Evolutionary conservation across 2,797 vertebrate species (phyloP).

Genomic region (Odontamblyopus lacepedii): DNA sequence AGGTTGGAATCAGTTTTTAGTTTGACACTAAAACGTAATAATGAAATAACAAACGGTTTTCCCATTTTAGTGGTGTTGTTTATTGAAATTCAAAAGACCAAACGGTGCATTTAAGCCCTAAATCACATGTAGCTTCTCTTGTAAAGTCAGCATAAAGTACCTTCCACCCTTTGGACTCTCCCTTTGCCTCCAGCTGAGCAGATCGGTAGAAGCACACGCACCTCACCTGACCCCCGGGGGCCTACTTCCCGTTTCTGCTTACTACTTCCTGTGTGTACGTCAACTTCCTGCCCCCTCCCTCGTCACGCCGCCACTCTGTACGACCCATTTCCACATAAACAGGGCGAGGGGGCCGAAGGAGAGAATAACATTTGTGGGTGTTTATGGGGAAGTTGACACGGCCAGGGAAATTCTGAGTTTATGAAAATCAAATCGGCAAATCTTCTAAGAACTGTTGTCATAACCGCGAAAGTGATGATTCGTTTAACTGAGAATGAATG

Average conservation of each 20-base stretch:
- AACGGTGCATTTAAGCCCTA: no score
- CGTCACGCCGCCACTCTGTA: not conserved
- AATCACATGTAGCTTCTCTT: not conserved
- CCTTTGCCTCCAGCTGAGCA: not conserved
- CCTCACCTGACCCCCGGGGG: constrained; percentile 48
- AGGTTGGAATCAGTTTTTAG: no score
- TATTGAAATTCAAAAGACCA: no score
- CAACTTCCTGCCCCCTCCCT: constrained; percentile 50
- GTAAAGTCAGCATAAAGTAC: no score
- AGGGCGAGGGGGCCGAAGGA: no score
- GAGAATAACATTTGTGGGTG: constrained; percentile 26
- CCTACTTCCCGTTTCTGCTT: constrained; percentile 31
- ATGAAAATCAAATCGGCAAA: not conserved
- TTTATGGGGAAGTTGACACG: constrained; percentile 21
- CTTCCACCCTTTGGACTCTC: not conserved
- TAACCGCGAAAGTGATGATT: not conserved
- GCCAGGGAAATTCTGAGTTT: constrained; percentile 20
- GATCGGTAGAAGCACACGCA: not conserved
- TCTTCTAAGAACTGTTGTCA: not conserved
- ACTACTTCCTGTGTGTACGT: constrained; percentile 67
- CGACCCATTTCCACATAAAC: no score
- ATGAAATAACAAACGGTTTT: no score
- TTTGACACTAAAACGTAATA: no score
- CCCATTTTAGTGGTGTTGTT: no score
- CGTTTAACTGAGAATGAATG: not conserved